Conservation (phyloP, 30 jellyfish, hydroid and myxozoan species). For the Aurelia sp. region DNA sequence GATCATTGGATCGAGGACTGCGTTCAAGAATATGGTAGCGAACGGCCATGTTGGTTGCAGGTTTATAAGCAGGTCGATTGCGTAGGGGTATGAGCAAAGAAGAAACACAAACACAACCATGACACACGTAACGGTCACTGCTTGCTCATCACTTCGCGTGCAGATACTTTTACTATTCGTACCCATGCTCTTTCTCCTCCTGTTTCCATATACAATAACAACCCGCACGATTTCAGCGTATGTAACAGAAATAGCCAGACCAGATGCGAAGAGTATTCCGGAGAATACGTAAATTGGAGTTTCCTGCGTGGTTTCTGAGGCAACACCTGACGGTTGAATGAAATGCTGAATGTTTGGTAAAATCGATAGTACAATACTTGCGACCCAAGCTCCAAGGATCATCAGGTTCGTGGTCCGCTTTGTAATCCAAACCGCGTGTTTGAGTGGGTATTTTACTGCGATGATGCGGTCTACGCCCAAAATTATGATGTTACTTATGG, state of each 20-base stretch:
- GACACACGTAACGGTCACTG: background rate
- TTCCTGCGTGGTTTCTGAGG: background rate
- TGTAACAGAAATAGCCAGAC: background rate
- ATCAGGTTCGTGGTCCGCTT: background rate
- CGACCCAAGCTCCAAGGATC: slow-evolving; percentile 45
- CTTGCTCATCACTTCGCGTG: background rate
- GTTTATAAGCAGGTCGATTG: too few species aligned
- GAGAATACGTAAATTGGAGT: slow-evolving; percentile 6
- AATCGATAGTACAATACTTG: slow-evolving; percentile 23
- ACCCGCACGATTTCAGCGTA: slow-evolving; percentile 16
- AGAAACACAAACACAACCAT: background rate
- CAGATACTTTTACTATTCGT: background rate
- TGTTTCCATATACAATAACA: background rate
- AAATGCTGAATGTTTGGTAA: slow-evolving; percentile 20
- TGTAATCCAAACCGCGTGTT: slow-evolving; percentile 49
- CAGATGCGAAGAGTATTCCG: slow-evolving; percentile 35
- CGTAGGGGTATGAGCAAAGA: too few species aligned
- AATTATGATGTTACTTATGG: slow-evolving; percentile 37
- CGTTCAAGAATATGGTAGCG: too few species aligned
- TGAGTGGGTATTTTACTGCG: slow-evolving; percentile 50
- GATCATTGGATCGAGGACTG: too few species aligned
- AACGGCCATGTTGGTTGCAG: too few species aligned
- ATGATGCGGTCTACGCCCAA: slow-evolving; percentile 50
- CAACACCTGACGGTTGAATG: background rate
- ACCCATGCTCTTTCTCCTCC: background rate